A percentile compares a stretch with the other conserved stretches of the same genome.
These are phyloP conservation scores for Leptarthrus brevirostris DNA, from an alignment of 2,888 invertebrate species.

Conservation along the genomic window DNA sequence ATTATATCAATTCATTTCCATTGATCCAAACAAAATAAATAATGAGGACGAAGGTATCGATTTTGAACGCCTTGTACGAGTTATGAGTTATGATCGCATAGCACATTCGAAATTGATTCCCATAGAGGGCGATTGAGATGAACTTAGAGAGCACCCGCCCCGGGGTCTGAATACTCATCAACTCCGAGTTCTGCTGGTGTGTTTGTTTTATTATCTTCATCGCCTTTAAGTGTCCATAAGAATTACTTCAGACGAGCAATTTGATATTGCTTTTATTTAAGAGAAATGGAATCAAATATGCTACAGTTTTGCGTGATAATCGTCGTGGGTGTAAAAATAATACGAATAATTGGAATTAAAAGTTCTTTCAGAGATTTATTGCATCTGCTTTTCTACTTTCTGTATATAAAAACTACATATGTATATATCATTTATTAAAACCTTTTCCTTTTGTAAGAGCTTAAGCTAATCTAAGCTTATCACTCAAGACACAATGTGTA, in stretches of 20 bases:
- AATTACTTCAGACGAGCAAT: slow-evolving; percentile 24
- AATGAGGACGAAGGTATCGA: slow-evolving; percentile 10
- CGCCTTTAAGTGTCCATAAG: slow-evolving; percentile 22
- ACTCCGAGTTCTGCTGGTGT: slow-evolving; percentile 5
- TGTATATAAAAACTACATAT: too few relatives aligned
- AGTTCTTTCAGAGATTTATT: too few relatives aligned
- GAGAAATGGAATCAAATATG: too few relatives aligned
- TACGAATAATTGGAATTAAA: too few relatives aligned
- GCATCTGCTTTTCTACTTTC: too few relatives aligned
- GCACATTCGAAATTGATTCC: slow-evolving; percentile 38
- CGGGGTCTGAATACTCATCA: slow-evolving; percentile 29
- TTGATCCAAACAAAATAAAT: slow-evolving; percentile 38
- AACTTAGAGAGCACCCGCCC: slow-evolving; percentile 23
- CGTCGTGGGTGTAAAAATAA: too few relatives aligned
- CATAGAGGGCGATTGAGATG: slow-evolving; percentile 38
- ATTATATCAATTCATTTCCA: slow-evolving; percentile 43
- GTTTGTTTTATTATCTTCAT: slow-evolving; percentile 29
- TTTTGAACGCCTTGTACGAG: slow-evolving; percentile 19
- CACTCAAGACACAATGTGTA: too few relatives aligned
- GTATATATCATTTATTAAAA: too few relatives aligned
- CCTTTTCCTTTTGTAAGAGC: too few relatives aligned
- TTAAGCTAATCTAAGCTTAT: too few relatives aligned
- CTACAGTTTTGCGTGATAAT: too few relatives aligned
- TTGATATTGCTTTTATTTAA: neutral
- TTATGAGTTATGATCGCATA: slow-evolving; percentile 24